A percentile compares a stretch with the other conserved stretches of the same genome.
Conservation (phyloP, 2,888 invertebrate genomes). For the Lamproptera curius region DNA sequence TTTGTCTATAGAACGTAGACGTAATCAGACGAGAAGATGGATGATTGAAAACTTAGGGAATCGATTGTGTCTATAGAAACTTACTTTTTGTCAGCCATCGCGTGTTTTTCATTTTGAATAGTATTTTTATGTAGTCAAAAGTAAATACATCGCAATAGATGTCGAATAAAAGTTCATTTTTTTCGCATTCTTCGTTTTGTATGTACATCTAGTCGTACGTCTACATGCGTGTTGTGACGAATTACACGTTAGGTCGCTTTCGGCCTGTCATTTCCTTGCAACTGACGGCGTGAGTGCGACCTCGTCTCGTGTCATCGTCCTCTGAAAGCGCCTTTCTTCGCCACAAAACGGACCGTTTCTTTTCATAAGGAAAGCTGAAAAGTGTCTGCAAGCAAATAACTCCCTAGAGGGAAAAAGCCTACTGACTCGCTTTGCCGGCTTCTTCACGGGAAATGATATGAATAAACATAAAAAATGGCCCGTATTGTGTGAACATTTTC, state of each 20-base stretch:
- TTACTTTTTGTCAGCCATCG: neutral
- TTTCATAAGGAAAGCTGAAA: conserved; percentile 77
- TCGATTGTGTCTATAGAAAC: conserved; percentile 1
- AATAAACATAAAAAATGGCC: conserved; percentile 59
- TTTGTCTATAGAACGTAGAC: conserved; percentile 6
- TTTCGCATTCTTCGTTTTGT: no score
- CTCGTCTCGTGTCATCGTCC: conserved; percentile 77
- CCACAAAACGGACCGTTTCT: conserved; percentile 77
- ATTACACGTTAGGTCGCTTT: conserved; percentile 71
- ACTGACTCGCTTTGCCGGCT: conserved; percentile 71
- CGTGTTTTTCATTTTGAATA: no score
- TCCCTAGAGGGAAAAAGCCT: conserved; percentile 73
- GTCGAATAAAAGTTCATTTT: conserved; percentile 7
- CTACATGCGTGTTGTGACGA: conserved; percentile 55
- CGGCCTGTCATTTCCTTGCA: conserved; percentile 65
- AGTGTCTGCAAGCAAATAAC: conserved; percentile 77
- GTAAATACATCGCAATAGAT: conserved; percentile 31
- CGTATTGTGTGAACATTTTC: conserved; percentile 35
- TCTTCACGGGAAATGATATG: conserved; percentile 56
- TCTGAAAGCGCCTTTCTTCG: conserved; percentile 76
- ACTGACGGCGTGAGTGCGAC: conserved; percentile 70
- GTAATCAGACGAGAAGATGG: neutral
- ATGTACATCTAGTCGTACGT: conserved; percentile 23
- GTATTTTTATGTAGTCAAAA: no score
- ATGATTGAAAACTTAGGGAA: conserved; percentile 12